These are phyloP conservation scores for Polyodon spathula DNA, from an alignment of 2,113 vertebrate species.

Conservation along the genomic window DNA sequence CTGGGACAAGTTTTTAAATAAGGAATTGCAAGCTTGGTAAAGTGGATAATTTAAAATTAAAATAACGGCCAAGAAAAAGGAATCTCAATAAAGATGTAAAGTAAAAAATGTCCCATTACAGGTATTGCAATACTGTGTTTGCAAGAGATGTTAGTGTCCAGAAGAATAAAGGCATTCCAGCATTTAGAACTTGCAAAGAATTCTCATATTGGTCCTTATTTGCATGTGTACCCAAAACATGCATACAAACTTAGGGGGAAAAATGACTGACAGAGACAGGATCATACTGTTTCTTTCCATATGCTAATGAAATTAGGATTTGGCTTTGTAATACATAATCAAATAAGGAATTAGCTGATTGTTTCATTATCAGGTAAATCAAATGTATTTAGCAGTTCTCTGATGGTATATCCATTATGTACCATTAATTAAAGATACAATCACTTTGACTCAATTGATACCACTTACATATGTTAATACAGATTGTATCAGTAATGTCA, in stretches of 20 bases:
- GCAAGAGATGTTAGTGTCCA: too few species aligned
- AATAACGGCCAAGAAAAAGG: too few species aligned
- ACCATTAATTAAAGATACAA: slow-evolving; percentile 3
- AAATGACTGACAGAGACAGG: background rate
- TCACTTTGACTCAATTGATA: background rate
- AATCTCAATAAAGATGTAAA: too few species aligned
- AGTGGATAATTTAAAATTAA: too few species aligned
- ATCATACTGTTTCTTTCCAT: background rate
- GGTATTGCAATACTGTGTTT: too few species aligned
- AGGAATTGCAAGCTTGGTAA: too few species aligned
- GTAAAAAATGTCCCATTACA: too few species aligned
- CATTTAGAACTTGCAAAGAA: too few species aligned
- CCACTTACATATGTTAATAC: slow-evolving; percentile 4
- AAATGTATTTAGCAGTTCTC: background rate
- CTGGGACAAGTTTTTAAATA: too few species aligned
- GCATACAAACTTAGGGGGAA: background rate
- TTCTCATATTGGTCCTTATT: too few species aligned
- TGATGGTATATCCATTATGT: background rate
- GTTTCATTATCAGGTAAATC: slow-evolving; percentile 8
- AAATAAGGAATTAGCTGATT: background rate
- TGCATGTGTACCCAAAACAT: background rate
- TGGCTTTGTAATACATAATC: background rate
- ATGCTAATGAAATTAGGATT: slow-evolving; percentile 4
- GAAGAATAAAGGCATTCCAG: too few species aligned
- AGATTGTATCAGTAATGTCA: background rate